Base-by-base conservation (phyloP, 1,140 invertebrate genomes). In the Drosophila rhopaloa region DNA sequence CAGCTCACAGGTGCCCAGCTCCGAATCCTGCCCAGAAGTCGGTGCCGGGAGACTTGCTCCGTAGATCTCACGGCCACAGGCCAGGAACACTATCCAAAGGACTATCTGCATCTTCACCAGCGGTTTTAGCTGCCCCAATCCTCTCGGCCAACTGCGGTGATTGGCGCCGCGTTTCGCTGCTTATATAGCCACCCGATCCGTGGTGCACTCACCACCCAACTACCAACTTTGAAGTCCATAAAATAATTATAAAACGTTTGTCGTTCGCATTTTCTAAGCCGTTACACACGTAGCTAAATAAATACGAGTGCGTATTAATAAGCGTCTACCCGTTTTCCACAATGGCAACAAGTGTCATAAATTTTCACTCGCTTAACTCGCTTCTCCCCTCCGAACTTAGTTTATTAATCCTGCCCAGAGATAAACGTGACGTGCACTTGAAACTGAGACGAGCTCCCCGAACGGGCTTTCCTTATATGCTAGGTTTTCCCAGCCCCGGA, bases 181-280 rank as follows among this genome's bases (percentile, higher is more conserved):
- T 77, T 89, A 71, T 89, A 89, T 89, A 89, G 65, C 55, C 32
- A 4, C 38, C 9, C 55, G 67, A 56, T 54, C 65, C 35, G 37
- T 16, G 7, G n/a, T 29, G 29, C 56, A 53, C 16, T 48, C 72
- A 40, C 44, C 13, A 5, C 11, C 47, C 62, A 51, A 50, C 55
- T 66, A 62, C 63, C n/a, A 74, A 88, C 84, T 88, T 89, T 88
- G 84, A 88, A 88, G 88, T 81, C 82, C 84, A 90, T 90, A 90
- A 90, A 91, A 91, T 91, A 91, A 91, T 91, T 91, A 91, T 88
- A 91, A 91, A 91, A 88, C 88, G 82, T 70, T 65, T 91, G 83
- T 88, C 81, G 88, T 89, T 88, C 72, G 86, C 83, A 76, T 91
- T 86, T 82, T 91, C 88, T 81, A 84, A 88, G 72, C 81, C 88